Evolutionary conservation across 2,797 vertebrate genomes (phyloP).

Genomic region (Chromis chromis): DNA sequence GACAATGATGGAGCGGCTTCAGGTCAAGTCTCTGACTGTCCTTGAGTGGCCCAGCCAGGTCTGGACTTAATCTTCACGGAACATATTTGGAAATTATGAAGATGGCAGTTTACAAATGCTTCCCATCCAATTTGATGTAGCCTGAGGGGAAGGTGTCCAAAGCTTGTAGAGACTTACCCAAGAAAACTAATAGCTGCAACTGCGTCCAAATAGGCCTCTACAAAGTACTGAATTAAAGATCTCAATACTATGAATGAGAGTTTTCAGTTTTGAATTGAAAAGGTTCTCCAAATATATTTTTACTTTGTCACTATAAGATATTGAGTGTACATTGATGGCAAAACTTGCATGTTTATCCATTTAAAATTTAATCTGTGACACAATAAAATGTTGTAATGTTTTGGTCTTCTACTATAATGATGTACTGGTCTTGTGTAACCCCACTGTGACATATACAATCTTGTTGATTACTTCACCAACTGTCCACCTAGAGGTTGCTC

Average conservation of each 20-base stretch:
- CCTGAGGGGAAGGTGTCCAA: not conserved
- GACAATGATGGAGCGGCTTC: not conserved
- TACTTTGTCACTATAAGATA: not conserved
- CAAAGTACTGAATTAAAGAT: not conserved
- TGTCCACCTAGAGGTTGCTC: conserved; percentile 48
- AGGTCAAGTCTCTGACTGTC: not conserved
- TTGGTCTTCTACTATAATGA: not conserved
- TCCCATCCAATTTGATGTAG: not conserved
- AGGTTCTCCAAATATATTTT: not conserved
- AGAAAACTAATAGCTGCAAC: not conserved
- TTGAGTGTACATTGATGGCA: not conserved
- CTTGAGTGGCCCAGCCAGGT: not conserved
- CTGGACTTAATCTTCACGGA: not conserved
- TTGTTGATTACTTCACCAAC: conserved; percentile 1
- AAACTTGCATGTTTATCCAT: not conserved
- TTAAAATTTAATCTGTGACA: not conserved
- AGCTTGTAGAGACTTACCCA: not conserved
- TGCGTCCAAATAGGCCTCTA: not conserved
- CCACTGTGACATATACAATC: not conserved
- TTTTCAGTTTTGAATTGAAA: not conserved
- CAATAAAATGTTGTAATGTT: not conserved
- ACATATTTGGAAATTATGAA: not conserved
- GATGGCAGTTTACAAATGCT: not conserved
- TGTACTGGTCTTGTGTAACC: not conserved
- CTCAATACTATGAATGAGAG: not conserved